Conservation (phyloP, 2,797 vertebrate genomes). For the Melanotaenia maccullochi region DNA sequence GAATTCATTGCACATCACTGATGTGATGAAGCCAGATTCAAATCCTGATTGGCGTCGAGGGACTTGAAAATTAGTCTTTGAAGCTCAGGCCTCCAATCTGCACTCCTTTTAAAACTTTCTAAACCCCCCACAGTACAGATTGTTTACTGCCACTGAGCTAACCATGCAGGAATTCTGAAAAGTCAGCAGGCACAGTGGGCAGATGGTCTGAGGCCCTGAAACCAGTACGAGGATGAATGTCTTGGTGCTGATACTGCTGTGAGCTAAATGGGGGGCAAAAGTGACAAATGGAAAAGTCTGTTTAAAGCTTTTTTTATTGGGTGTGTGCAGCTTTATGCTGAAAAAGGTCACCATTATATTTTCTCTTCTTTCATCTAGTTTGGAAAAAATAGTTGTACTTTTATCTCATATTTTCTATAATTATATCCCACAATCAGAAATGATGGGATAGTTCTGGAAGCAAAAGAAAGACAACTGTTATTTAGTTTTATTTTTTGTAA, state of each 20-base stretch:
- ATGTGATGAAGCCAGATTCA: constrained; percentile 28
- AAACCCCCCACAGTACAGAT: constrained; percentile 7
- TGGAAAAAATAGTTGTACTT: neutral
- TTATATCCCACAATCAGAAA: too few species aligned
- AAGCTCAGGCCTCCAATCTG: constrained; percentile 23
- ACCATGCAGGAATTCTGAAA: constrained; percentile 7
- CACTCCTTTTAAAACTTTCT: constrained; percentile 4
- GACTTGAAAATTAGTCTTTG: constrained; percentile 34
- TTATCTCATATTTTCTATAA: too few species aligned
- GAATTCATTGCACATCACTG: constrained; percentile 10
- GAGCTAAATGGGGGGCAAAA: constrained; percentile 33
- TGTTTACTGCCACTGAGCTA: constrained; percentile 12
- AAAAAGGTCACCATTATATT: neutral
- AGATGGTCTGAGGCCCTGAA: constrained; percentile 34
- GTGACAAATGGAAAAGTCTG: constrained; percentile 12
- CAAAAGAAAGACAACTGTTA: too few species aligned
- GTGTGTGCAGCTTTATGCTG: neutral
- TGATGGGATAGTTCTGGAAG: too few species aligned
- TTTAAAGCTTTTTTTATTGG: neutral
- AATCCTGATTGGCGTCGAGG: constrained; percentile 32
- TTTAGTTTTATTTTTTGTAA: too few species aligned
- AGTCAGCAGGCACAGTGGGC: constrained; percentile 13
- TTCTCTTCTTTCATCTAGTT: neutral
- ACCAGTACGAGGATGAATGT: constrained; percentile 9
- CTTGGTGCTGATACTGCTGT: constrained; percentile 1